Base-by-base conservation (phyloP, 2,113 vertebrate species). In the Spea bombifrons region DNA sequence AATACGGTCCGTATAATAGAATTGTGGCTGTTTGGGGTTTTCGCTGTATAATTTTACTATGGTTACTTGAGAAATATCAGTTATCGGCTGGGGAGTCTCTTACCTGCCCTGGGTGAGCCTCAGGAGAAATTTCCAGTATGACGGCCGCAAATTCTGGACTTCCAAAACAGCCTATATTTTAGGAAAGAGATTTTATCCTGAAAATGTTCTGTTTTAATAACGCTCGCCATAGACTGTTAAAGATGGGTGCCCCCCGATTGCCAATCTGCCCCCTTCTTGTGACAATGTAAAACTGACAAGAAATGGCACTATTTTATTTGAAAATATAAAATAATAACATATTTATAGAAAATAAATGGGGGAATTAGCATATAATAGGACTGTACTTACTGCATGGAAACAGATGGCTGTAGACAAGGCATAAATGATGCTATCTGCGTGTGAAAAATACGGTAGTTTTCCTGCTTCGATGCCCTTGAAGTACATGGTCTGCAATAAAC, bases 381-480 rank as follows among this genome's bases (percentile, higher is more conserved):
- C n/a, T 17, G 15, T 71, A 94, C 95, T 94, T 90, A 99, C 97
- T 76, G 97, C 97, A 84, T 99, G 97, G 87, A 99, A 99, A 87
- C 97, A 99, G 89, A 99, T 95, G 0, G 97, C 96, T 2, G 97
- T 98, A 66, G 97, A 98, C 84, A 99, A 87, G 86, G 96, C 94
- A 74, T 99, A 99, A 75, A 99, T 93, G 84, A 98, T 53, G 3
- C 94, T 98, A 87, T 99, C 97, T 16, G 96, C 97, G 8, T 98
- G 94, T 63, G 97, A 94, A 75, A 98, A 95, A 88, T 99, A 99
- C 3, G 97, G 97, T 83, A 96, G 93, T 43, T 90, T 94, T 66
- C 97, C 97, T 4, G 96, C 92, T 89, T 98, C 96, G 8, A 99
- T 99, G 78, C 97, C 97, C 89, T 98, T 99, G 87, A 99, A 99